A percentile compares a stretch with the other conserved stretches of the same genome.
Conservation (phyloP, 2,888 invertebrate genomes). For the Ochlodes sylvanus region DNA sequence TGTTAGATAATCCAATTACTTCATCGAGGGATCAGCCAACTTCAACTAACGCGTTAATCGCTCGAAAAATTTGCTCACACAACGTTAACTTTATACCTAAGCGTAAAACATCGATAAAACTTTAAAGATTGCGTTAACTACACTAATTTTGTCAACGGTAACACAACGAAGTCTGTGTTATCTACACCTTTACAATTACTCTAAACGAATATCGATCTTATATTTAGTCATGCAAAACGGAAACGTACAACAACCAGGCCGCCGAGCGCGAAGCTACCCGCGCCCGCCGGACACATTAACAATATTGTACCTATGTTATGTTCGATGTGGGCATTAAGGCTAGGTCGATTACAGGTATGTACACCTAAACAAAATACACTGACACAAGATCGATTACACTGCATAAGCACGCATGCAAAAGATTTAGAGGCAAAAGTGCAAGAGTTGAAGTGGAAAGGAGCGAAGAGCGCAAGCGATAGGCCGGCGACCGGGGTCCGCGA, state of each 20-base stretch:
- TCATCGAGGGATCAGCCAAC: conserved; percentile 39
- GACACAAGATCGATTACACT: conserved; percentile 67
- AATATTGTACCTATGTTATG: conserved; percentile 70
- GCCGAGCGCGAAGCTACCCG: conserved; percentile 42
- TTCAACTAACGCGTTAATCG: conserved; percentile 57
- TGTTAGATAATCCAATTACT: conserved; percentile 39
- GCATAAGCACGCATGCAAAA: conserved; percentile 84
- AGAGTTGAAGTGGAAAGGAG: conserved; percentile 54
- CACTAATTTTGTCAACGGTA: conserved; percentile 64
- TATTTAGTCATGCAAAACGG: conserved; percentile 76
- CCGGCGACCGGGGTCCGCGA: conserved; percentile 38
- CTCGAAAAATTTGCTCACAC: conserved; percentile 80
- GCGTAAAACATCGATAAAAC: conserved; percentile 79
- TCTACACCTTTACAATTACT: conserved; percentile 67
- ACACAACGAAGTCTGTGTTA: conserved; percentile 60
- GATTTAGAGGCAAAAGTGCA: conserved; percentile 77
- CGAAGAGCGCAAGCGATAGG: conserved; percentile 54
- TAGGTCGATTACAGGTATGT: conserved; percentile 75
- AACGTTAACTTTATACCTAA: conserved; percentile 74
- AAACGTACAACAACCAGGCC: conserved; percentile 59
- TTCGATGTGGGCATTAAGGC: conserved; percentile 84
- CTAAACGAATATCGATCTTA: conserved; percentile 78
- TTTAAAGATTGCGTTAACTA: conserved; percentile 65
- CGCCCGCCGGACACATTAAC: conserved; percentile 46
- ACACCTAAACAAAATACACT: conserved; percentile 76